These are phyloP conservation scores for Andrena flavipes DNA, from an alignment of 2,888 invertebrate genomes.

Conservation along the genomic window DNA sequence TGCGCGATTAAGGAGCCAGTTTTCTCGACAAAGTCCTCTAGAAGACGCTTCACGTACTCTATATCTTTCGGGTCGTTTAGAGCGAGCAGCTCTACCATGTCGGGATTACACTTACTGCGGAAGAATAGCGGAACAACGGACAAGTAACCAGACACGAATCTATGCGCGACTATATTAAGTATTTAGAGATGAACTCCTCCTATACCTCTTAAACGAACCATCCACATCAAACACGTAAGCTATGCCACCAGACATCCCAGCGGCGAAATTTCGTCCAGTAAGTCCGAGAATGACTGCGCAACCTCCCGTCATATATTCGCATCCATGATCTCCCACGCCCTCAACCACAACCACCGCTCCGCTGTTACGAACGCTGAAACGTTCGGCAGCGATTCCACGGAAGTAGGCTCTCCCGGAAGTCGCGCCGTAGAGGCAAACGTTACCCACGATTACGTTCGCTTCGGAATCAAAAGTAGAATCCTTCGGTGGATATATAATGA, in stretches of 20 bases:
- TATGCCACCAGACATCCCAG: constrained; percentile 98
- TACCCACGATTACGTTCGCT: constrained; percentile 98
- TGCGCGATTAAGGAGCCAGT: constrained; percentile 95
- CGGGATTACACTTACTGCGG: constrained; percentile 94
- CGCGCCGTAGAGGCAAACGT: constrained; percentile 99
- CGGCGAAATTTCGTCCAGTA: constrained; percentile 99
- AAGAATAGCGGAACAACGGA: neutral
- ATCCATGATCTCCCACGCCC: constrained; percentile 99
- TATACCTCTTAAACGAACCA: constrained; percentile 90
- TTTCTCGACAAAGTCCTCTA: constrained; percentile 93
- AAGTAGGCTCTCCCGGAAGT: constrained; percentile 97
- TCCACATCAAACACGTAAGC: constrained; percentile 97
- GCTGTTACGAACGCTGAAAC: constrained; percentile 99
- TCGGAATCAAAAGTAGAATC: constrained; percentile 94
- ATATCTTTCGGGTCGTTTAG: constrained; percentile 92
- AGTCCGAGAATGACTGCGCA: constrained; percentile 95
- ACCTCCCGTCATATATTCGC: constrained; percentile 99
- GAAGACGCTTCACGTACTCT: constrained; percentile 89
- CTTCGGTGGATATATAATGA: constrained; percentile 96
- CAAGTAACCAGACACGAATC: too few species aligned
- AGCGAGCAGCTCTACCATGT: constrained; percentile 96
- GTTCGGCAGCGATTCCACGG: constrained; percentile 98
- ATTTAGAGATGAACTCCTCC: too few species aligned
- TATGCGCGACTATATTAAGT: too few species aligned
- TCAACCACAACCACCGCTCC: constrained; percentile 98